Base-by-base conservation (phyloP, 2,113 vertebrate genomes). In the Noturus placidus region DNA sequence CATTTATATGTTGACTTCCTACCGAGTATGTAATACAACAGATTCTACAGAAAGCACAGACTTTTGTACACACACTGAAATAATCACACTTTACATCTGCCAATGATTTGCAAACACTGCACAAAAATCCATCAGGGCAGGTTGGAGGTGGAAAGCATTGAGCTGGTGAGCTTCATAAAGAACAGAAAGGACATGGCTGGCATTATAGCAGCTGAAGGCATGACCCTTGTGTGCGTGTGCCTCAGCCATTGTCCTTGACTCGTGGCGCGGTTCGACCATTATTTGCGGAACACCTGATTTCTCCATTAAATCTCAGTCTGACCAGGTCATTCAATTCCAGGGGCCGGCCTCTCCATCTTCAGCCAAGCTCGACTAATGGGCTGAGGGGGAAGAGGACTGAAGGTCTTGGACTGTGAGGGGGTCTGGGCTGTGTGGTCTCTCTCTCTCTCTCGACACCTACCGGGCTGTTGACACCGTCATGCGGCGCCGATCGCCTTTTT, bases 241-340 rank as follows among this genome's bases (percentile, higher is more conserved):
- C 90, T 89, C 92, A 92, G 92, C 92, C 94, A 95, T 93, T 96
- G 97, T 96, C 96, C 97, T 98, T 98, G 96, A 96, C 96, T 97
- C 94, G 93, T 92, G 94, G 95, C 92, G 95, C 92, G 93, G 95
- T 96, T 95, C 95, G 86, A 94, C 63, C 93, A 96, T 95, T 96
- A 97, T 97, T 95, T 95, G 93, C 93, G 94, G 96, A 97, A 97
- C 95, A 95, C 96, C 95, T 93, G 96, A 96, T 96, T 97, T 96
- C 96, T 96, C 96, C 96, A 97, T 98, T 97, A 97, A 96, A 97
- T 97, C 97, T 96, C 95, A 93, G 95, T 95, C 95, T 97, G 97
- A 97, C 96, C 97, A 97, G 97, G 97, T 98, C 97, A 97, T 98
- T 97, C 96, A 95, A 97, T 98, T 97, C 96, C 96, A 95, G 96